Conservation (phyloP, 1,140 invertebrate species). For the Goniozus legneri region DNA sequence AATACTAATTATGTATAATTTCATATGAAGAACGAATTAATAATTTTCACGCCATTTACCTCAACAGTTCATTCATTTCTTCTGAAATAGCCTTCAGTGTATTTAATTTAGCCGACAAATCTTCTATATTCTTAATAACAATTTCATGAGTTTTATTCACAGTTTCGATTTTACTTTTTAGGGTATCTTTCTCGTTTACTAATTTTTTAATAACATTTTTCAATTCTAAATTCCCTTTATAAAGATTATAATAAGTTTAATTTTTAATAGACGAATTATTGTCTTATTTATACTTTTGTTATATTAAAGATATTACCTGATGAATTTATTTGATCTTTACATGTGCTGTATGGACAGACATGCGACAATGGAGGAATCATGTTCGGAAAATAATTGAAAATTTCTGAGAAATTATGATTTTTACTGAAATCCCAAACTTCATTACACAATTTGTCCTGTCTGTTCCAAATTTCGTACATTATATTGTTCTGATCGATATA, state of each 20-base stretch:
- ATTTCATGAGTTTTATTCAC: constrained; percentile 9
- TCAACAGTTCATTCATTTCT: constrained; percentile 7
- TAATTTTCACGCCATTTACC: too few species aligned
- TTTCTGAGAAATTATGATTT: constrained; percentile 21
- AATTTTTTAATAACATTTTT: constrained; percentile 10
- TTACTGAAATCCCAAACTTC: constrained; percentile 34
- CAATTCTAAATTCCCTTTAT: too few species aligned
- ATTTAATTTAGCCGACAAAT: background rate
- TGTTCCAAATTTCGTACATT: constrained; percentile 18
- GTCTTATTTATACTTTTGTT: constrained; percentile 1
- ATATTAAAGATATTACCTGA: background rate
- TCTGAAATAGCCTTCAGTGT: constrained; percentile 14
- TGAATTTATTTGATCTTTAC: too few species aligned
- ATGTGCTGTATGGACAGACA: too few species aligned
- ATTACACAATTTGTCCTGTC: constrained; percentile 24
- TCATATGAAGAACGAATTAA: background rate
- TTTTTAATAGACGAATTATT: background rate
- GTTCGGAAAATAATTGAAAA: constrained; percentile 23
- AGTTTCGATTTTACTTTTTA: constrained; percentile 21
- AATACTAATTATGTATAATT: too few species aligned
- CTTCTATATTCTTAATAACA: constrained; percentile 7
- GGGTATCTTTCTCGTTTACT: too few species aligned
- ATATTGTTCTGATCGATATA: constrained; percentile 30
- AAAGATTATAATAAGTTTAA: too few species aligned
- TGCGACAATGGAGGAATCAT: too few species aligned